Base-by-base conservation (phyloP, 92 coral and sea anemone genomes). In the Paragorgia papillata region DNA sequence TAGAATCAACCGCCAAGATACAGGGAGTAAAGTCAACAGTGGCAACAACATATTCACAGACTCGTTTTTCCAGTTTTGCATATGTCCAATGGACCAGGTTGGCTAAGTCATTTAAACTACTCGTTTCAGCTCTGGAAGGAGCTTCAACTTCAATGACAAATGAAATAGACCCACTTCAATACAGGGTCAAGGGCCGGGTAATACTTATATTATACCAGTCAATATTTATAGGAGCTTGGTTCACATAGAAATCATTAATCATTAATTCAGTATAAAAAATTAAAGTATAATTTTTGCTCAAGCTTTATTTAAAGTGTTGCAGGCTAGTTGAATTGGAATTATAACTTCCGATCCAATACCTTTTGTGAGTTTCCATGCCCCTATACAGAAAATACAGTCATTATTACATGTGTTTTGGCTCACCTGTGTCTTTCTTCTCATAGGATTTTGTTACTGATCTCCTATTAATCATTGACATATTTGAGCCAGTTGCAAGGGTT, bases 1-100 rank as follows among this genome's bases (percentile, higher is more conserved):
- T 64, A 22, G 71, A 64, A 64, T 43, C 71, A 15, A 64, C 71
- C 18, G 71, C 71, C 13, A 64, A 64, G 71, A 46, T 32, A 26
- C 53, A 33, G 12, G 71, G 41, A 1, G 71, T 64, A 1, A 31
- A 64, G 10, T 29, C 71, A 34, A 64, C 71, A 32, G 67, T 61
- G 2, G 37, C 53, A 2, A 35, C 71, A 64, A 64, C 29, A 5
- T 64, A 64, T 50, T 64, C 71, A 18, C 71, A 64, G 49, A 64
- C 50, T 4, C 37, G 71, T 33, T 64, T 64, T 35, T 46, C 71
- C 22, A 64, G 71, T 37, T 64, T 50, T 4, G 43, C 43, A 12
- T 64, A 64, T 64, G 71, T 33, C 17, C 71, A 64, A 22, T 64
- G 71, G 71, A 43, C 37, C 32, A 43, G 71, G 21, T 27, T 64